A percentile compares a stretch with the other conserved stretches of the same genome.
These are phyloP conservation scores for Hypotaenidia okinawae DNA, from an alignment of 2,797 vertebrate genomes.

Conservation along the genomic window DNA sequence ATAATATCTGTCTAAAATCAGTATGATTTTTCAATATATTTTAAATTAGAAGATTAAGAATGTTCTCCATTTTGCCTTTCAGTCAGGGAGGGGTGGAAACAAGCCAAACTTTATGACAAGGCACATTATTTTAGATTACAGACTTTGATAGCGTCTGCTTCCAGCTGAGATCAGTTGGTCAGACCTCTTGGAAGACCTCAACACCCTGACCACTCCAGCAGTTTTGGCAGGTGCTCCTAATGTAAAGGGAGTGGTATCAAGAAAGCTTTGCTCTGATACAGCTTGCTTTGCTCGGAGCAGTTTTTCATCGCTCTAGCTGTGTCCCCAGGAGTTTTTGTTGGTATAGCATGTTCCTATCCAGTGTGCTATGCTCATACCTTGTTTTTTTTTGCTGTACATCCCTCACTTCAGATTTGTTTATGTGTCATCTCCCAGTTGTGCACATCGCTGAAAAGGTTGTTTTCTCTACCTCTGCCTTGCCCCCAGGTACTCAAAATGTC, in stretches of 20 bases:
- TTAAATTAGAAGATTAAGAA: neutral
- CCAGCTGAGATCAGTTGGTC: neutral
- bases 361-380: neutral
- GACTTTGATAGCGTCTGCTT: neutral
- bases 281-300: neutral
- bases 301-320: neutral
- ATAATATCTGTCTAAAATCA: neutral
- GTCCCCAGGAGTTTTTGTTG: neutral
- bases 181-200: neutral
- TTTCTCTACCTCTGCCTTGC: neutral
- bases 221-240: neutral
- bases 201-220: neutral
- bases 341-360: rapidly evolving
- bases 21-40: neutral
- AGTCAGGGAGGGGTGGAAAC: neutral
- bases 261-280: neutral
- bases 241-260: neutral
- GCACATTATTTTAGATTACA: neutral
- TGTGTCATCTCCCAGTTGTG: neutral
- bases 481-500: neutral
- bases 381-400: neutral
- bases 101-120: neutral
- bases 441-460: rapidly evolving
- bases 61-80: neutral
- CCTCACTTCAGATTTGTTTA: rapidly evolving